Evolutionary conservation across 2,113 vertebrate species (phyloP), one percentile per base, ranked within the genome.

Genomic region (Loxodonta africana): DNA sequence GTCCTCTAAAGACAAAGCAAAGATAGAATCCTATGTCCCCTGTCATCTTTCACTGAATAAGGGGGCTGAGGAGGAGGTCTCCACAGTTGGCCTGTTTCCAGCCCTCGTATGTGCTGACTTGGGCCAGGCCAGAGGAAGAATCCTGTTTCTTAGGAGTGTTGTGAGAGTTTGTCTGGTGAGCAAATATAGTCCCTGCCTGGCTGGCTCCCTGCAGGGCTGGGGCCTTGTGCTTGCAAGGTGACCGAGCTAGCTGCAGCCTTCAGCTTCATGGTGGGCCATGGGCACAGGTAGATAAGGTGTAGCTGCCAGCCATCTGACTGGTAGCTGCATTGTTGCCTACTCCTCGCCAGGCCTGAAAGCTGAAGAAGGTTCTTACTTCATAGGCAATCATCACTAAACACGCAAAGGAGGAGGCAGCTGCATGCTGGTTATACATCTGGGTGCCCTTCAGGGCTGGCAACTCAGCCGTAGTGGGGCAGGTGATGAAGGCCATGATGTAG

Each of bases 281-380:
- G n/a, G 17, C 80, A 18, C 21, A 0, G 48, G 41, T 10, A 30
- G 90, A 90, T 95, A 97, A 99, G 2, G 97, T 97, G 0, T 98
- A 99, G 94, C 99, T 99, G 0, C 37, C 94, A 17, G 90, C 95
- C 86, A 98, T 98, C 97, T 99, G 98, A 98, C 88, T 99, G 88
- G 98, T 99, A 86, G 99, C 99, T 0, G 99, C 99, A 0, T 99
- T 99, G 97, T 99, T 99, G 90, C 99, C 98, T 0, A 98, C 96
- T 53, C 98, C 99, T 90, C 96, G 99, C 99, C 99, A 99, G 76
- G 98, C 98, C 3, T 99, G 91, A 97, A 99, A 99, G 98, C 99
- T 99, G 98, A 99, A 98, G 98, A 98, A 99, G 26, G 99, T 95
- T 37, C 99, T 99, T 18, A 84, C 98, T 0, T 98, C 98, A 0